Percentiles rank a stretch among this genome's conserved stretches.
These are phyloP conservation scores for Drosophila atroscutellata DNA, from an alignment of 2,888 invertebrate genomes.

Conservation along the genomic window DNA sequence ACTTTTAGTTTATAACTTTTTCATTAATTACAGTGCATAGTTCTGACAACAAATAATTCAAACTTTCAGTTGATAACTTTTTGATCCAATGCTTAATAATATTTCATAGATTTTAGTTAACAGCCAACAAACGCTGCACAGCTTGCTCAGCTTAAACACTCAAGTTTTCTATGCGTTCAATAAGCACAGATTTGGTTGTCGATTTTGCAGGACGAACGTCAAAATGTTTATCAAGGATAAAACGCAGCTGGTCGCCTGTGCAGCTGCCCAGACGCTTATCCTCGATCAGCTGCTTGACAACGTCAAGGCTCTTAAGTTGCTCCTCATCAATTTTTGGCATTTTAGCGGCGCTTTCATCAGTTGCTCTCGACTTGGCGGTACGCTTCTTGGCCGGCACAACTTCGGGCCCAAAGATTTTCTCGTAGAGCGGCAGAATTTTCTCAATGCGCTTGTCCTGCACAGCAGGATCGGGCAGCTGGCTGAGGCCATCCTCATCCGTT, in stretches of 20 bases:
- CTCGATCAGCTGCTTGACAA: conserved; percentile 60
- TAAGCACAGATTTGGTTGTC: conserved; percentile 60
- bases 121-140: not conserved
- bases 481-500: conserved; percentile 84
- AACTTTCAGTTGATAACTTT: not conserved
- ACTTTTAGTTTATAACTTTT: not conserved
- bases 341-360: conserved; percentile 56
- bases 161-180: conserved; percentile 55
- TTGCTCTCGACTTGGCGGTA: conserved; percentile 31
- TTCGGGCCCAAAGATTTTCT: conserved; percentile 71
- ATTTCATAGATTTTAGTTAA: not conserved
- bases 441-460: conserved; percentile 81
- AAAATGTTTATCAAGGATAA: conserved; percentile 69
- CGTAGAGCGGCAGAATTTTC: conserved; percentile 66
- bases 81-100: not conserved
- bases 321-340: conserved; percentile 62
- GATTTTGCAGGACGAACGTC: conserved; percentile 44
- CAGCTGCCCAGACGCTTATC: conserved; percentile 59
- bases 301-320: conserved; percentile 57
- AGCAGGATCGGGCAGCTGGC: conserved; percentile 74
- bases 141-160: not conserved
- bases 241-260: conserved; percentile 67
- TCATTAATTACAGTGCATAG: not conserved
- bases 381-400: conserved; percentile 64
- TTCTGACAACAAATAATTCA: not conserved